phyloP scores from a whole-genome alignment of 2,888 invertebrate species.

The Vanessa cardui region DNA sequence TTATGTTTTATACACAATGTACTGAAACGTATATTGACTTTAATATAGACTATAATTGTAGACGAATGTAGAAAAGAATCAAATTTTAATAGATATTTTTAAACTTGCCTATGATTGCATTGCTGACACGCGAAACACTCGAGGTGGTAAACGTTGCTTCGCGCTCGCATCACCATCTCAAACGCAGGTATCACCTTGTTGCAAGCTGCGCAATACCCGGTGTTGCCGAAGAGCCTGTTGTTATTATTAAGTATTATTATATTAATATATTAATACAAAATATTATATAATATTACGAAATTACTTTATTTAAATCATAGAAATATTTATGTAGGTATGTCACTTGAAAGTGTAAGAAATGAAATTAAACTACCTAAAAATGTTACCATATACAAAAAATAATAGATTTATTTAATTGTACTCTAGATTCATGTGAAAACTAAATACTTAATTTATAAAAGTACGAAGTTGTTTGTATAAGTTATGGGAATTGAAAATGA shows the following conservation, averaged over 20 bases:
- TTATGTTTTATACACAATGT: too few relatives aligned
- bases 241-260: not conserved
- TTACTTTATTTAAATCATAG: too few relatives aligned
- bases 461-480: not conserved
- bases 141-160: constrained; percentile 98
- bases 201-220: constrained; percentile 98
- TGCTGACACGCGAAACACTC: constrained; percentile 99
- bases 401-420: too few relatives aligned
- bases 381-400: too few relatives aligned
- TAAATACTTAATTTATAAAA: too few relatives aligned
- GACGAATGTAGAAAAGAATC: not conserved
- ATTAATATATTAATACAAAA: not conserved
- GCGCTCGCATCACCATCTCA: constrained; percentile 99
- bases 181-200: constrained; percentile 99
- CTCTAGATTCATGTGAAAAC: too few relatives aligned
- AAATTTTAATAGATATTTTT: not conserved
- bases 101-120: constrained; percentile 96
- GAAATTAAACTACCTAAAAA: too few relatives aligned
- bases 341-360: too few relatives aligned
- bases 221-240: constrained; percentile 94
- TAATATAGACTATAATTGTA: too few relatives aligned
- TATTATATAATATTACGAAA: not conserved
- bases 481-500: not conserved
- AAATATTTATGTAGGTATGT: too few relatives aligned
- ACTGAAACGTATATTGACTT: too few relatives aligned